Base-by-base conservation (phyloP, 2,888 invertebrate genomes). In the Mellilla xanthometata region DNA sequence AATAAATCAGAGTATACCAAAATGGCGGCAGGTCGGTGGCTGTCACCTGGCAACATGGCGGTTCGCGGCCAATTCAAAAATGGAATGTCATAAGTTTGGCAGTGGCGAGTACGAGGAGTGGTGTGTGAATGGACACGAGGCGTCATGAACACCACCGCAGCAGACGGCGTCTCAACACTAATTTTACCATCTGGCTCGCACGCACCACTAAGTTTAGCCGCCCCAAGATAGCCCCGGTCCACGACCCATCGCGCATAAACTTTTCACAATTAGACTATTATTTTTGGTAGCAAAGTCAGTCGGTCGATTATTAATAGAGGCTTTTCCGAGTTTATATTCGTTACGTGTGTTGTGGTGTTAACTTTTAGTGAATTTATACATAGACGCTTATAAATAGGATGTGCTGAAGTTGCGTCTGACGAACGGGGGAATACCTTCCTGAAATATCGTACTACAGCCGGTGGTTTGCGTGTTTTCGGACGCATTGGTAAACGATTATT, bases 231-330 rank as follows among this genome's bases (percentile, higher is more conserved):
- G 90, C 88, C 77, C 75, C 87, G 88, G 87, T 89, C 89, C 89
- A 85, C 89, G 88, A 88, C 84, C 89, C 89, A 88, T 88, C 90
- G 83, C 86, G 86, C 87, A 89, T 88, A 88, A 89, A 89, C 89
- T 89, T 89, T 88, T 90, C 90, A 88, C 88, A 90, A 90, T 90
- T 90, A 90, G 90, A 90, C 90, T 89, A 90, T 90, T 90, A 90
- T 90, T 90, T 90, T 90, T 88, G 90, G 90, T 90, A 89, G 89
- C 89, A 84, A 89, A 88, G 90, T 89, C 90, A 88, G 90, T 89
- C 90, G 89, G 89, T 86, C 90, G 90, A 89, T 88, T 90, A 90
- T 90, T 90, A 90, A 90, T 90, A 90, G 90, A 87, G 88, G 88
- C 88, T 90, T 89, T 89, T 88, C 85, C 87, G 87, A 90, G 90